These are phyloP conservation scores for Ormyrus pomaceus DNA, from an alignment of 2,888 invertebrate species.

Conservation along the genomic window DNA sequence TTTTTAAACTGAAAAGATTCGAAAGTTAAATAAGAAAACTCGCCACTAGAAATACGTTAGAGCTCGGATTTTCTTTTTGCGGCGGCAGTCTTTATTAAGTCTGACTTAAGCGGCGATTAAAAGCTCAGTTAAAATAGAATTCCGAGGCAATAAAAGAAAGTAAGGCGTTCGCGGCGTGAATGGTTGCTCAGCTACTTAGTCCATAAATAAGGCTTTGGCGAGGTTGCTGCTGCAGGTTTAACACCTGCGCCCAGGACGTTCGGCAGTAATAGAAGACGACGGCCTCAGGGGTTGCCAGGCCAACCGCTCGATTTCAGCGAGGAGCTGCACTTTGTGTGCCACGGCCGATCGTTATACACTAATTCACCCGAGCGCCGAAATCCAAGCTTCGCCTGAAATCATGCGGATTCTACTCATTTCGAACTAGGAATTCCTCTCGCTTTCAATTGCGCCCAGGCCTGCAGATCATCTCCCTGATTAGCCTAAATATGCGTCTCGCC, in stretches of 20 bases:
- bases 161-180: too few species aligned
- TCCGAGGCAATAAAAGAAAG: too few species aligned
- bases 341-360: too few species aligned
- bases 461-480: constrained; percentile 34
- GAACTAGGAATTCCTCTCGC: constrained; percentile 37
- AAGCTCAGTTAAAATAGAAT: constrained; percentile 20
- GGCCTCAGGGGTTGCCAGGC: constrained; percentile 49
- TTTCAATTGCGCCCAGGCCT: constrained; percentile 32
- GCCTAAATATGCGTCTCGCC: constrained; percentile 27
- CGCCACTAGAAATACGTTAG: constrained; percentile 31
- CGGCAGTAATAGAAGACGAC: background rate
- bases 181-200: too few species aligned
- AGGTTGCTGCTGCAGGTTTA: background rate
- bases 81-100: background rate
- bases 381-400: too few species aligned
- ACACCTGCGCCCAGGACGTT: background rate
- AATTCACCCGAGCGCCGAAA: too few species aligned
- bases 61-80: background rate
- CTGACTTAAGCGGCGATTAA: constrained; percentile 31
- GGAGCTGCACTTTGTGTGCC: too few species aligned
- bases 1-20: too few species aligned
- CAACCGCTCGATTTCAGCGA: constrained; percentile 43
- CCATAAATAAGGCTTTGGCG: too few species aligned
- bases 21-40: too few species aligned
- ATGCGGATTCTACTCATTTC: too few species aligned